Conservation (phyloP, 2,888 invertebrate species). For the Protonemura montana region DNA sequence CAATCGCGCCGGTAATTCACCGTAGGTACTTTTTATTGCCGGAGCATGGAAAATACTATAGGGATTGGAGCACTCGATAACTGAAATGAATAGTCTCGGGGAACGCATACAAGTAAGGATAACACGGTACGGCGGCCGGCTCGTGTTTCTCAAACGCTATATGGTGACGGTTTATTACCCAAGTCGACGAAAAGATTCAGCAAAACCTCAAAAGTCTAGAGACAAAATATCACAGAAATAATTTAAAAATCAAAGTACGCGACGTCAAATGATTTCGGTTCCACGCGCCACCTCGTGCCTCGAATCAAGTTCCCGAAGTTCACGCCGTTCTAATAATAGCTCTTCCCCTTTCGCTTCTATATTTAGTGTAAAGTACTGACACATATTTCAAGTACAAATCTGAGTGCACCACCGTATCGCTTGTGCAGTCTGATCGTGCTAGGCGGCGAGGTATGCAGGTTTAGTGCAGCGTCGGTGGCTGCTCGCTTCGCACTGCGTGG, state of each 20-base stretch:
- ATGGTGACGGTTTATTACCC: not conserved
- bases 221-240: not conserved
- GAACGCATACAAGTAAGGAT: not conserved
- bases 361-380: constrained; percentile 29
- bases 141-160: not conserved
- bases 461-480: constrained; percentile 1
- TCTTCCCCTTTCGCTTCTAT: constrained; percentile 18
- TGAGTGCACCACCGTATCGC: constrained; percentile 16
- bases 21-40: not conserved
- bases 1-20: not conserved
- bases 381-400: constrained; percentile 24
- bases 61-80: not conserved
- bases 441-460: not conserved
- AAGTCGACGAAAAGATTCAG: not conserved
- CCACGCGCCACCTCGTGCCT: not conserved
- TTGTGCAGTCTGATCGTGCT: not conserved
- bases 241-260: not conserved
- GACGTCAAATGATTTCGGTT: not conserved
- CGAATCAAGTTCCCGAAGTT: constrained; percentile 21
- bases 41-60: not conserved
- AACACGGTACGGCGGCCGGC: not conserved
- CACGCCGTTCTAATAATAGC: constrained; percentile 20
- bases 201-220: not conserved
- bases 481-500: constrained; percentile 21
- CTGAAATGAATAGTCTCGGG: not conserved